Evolutionary conservation across 2,888 invertebrate species (phyloP).

Genomic region (Patella depressa): DNA sequence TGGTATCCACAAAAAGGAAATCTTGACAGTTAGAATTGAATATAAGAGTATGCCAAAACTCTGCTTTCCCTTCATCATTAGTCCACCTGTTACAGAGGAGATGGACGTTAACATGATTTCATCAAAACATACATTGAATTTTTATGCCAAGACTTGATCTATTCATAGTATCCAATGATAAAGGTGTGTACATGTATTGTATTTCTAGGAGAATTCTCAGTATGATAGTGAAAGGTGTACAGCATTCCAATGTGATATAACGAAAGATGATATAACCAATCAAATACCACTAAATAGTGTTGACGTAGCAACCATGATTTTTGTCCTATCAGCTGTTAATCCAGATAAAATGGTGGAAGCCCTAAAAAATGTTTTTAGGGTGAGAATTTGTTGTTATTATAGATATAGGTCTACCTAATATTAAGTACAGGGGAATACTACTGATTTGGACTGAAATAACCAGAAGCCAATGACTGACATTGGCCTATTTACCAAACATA

Average conservation of each 20-base stretch:
- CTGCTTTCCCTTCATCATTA: no score
- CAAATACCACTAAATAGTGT: conserved; percentile 73
- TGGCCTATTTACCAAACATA: not conserved
- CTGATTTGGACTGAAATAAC: no score
- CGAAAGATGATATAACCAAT: conserved; percentile 79
- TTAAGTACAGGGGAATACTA: not conserved
- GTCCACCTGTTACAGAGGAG: no score
- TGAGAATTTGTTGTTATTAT: conserved; percentile 34
- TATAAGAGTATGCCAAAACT: no score
- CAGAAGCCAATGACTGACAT: not conserved
- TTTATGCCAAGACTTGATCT: no score
- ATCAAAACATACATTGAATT: no score
- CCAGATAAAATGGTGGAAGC: conserved; percentile 82
- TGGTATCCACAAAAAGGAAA: no score
- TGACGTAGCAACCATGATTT: conserved; percentile 90
- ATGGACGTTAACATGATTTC: no score
- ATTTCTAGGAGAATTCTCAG: conserved; percentile 72
- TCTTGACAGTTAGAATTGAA: no score
- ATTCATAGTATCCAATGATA: no score
- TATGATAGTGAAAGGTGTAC: conserved; percentile 79
- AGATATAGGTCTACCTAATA: not conserved
- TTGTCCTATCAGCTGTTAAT: conserved; percentile 94
- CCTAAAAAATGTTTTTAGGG: conserved; percentile 77
- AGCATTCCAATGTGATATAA: conserved; percentile 89
- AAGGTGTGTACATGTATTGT: not conserved